Conservation (phyloP, 1,140 invertebrate genomes). For the Tribolium madens region DNA sequence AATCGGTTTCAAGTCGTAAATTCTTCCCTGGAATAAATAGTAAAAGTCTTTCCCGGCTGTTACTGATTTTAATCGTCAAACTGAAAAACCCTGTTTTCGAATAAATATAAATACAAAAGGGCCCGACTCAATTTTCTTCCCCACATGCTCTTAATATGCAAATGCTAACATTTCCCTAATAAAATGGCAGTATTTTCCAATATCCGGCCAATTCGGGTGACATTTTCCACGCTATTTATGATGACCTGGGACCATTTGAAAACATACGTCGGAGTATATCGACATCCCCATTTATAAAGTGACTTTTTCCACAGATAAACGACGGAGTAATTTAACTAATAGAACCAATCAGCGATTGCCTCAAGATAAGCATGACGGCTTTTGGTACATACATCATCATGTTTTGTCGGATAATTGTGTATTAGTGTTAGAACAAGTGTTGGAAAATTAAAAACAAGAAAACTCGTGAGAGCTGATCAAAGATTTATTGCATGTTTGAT, state of each 20-base stretch:
- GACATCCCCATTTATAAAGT: not conserved
- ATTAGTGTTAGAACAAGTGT: slow-evolving; percentile 5
- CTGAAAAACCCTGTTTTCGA: slow-evolving; percentile 30
- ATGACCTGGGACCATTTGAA: slow-evolving; percentile 6
- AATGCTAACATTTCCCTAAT: slow-evolving; percentile 43
- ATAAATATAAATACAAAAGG: slow-evolving; percentile 29
- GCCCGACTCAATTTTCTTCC: slow-evolving; percentile 33
- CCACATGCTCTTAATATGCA: slow-evolving; percentile 45
- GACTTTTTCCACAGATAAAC: not conserved
- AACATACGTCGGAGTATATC: not conserved
- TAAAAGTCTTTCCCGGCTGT: not conserved
- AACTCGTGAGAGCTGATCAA: not conserved
- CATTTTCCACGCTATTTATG: slow-evolving; percentile 31
- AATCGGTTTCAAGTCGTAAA: slow-evolving; percentile 19
- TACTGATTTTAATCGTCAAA: not conserved
- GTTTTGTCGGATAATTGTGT: not conserved
- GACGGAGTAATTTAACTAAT: slow-evolving; percentile 5
- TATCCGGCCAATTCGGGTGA: slow-evolving; percentile 18
- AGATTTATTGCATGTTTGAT: slow-evolving; percentile 5
- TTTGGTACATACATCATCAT: not conserved
- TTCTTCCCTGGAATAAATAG: slow-evolving; percentile 11
- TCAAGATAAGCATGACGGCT: not conserved
- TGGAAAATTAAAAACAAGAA: slow-evolving; percentile 12
- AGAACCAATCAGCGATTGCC: not conserved
- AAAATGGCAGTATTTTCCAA: slow-evolving; percentile 49